phyloP scores from a whole-genome alignment of 1,140 invertebrate genomes.

The Acromyrmex echinatior region DNA sequence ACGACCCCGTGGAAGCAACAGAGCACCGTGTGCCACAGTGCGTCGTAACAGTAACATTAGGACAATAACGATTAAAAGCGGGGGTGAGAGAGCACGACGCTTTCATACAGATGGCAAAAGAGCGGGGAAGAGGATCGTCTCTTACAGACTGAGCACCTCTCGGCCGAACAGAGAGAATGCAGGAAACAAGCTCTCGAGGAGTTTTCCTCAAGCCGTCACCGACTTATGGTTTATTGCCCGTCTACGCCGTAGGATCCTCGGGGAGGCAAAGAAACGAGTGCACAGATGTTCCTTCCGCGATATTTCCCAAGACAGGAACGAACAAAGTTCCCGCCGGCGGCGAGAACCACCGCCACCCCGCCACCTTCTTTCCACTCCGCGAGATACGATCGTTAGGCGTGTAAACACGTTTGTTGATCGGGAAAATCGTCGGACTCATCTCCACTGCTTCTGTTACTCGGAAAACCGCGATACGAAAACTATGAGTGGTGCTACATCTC shows the following conservation, averaged over 20 bases:
- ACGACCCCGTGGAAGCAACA: conserved; percentile 48
- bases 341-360: not conserved
- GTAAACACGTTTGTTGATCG: conserved; percentile 65
- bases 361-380: conserved; percentile 38
- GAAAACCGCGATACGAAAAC: conserved; percentile 52
- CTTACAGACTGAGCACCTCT: conserved; percentile 10
- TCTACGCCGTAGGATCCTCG: conserved; percentile 70
- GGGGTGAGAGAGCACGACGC: conserved; percentile 25
- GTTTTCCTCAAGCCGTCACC: conserved; percentile 75
- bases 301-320: conserved; percentile 74
- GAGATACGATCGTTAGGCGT: conserved; percentile 57
- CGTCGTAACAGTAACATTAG: conserved; percentile 76
- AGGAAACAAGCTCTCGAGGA: conserved; percentile 72
- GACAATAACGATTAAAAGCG: conserved; percentile 80
- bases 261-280: conserved; percentile 74
- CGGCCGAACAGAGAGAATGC: conserved; percentile 50
- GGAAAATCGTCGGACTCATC: conserved; percentile 43
- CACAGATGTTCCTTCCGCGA: conserved; percentile 76
- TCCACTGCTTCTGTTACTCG: not conserved
- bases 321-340: conserved; percentile 66
- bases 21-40: conserved; percentile 35
- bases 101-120: conserved; percentile 47
- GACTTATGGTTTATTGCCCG: conserved; percentile 78
- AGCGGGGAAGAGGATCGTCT: not conserved
- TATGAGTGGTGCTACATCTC: conserved; percentile 1